Percentiles rank a stretch among this genome's conserved stretches.
phyloP scores from a whole-genome alignment of 2,113 vertebrate species.

The Leptosomus discolor region DNA sequence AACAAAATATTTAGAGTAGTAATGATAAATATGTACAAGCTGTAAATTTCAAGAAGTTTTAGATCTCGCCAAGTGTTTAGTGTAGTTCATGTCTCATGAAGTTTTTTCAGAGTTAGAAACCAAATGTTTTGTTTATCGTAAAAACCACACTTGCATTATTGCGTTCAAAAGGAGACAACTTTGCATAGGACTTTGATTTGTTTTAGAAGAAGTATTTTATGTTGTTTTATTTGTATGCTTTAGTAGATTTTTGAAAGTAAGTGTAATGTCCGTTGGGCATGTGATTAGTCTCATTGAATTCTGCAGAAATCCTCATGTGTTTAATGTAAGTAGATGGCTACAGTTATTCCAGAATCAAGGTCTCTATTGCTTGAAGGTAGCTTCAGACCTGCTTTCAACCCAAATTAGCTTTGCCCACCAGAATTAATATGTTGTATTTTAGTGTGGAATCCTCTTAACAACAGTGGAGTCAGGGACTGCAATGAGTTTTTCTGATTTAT shows the following conservation, averaged over 20 bases:
- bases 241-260: neutral
- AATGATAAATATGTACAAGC: neutral
- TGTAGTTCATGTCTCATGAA: neutral
- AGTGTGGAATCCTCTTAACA: neutral
- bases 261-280: neutral
- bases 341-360: neutral
- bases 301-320: neutral
- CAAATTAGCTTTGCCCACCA: neutral
- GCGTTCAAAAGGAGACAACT: neutral
- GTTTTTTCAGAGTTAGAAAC: neutral
- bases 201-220: neutral
- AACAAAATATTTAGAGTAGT: constrained; percentile 11
- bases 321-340: neutral
- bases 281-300: neutral
- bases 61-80: neutral
- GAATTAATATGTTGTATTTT: neutral
- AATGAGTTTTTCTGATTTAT: neutral
- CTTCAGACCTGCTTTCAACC: neutral
- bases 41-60: neutral
- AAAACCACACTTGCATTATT: neutral
- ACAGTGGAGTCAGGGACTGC: neutral
- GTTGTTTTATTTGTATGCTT: neutral
- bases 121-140: neutral
- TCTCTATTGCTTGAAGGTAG: neutral
- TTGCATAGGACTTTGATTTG: neutral